phyloP scores from a whole-genome alignment of 2,113 vertebrate species.

The Coregonus clupeaformis region DNA sequence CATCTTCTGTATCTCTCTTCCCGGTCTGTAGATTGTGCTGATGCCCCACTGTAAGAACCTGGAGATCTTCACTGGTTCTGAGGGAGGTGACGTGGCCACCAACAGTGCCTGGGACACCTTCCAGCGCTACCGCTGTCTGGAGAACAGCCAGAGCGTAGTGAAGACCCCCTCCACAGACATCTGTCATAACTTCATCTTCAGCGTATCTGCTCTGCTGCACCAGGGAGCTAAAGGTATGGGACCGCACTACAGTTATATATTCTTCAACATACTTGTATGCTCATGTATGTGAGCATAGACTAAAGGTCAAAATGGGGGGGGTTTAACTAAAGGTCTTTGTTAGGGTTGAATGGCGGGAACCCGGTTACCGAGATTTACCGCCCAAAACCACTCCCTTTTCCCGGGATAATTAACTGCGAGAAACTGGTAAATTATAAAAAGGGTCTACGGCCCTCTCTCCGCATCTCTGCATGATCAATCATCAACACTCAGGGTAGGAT shows the following conservation, averaged over 20 bases:
- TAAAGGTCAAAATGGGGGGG: no score
- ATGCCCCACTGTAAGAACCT: conserved; percentile 94
- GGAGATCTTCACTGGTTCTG: conserved; percentile 88
- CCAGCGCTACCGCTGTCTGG: conserved; percentile 91
- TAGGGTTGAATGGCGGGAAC: no score
- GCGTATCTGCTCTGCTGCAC: conserved; percentile 90
- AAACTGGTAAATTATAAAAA: no score
- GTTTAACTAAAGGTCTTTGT: background rate
- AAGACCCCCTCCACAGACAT: conserved; percentile 92
- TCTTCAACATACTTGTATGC: conserved; percentile 91
- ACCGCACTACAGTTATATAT: background rate
- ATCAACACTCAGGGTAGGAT: no score
- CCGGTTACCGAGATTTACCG: no score
- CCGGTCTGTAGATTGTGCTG: conserved; percentile 83
- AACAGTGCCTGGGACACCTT: conserved; percentile 90
- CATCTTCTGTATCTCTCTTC: conserved; percentile 5
- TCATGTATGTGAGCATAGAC: conserved; percentile 34
- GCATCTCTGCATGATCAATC: no score
- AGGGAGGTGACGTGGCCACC: conserved; percentile 74
- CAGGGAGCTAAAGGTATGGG: conserved; percentile 82
- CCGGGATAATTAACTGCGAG: no score
- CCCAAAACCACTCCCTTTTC: no score
- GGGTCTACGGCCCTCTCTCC: no score
- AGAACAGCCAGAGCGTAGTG: conserved; percentile 90
- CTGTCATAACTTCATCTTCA: conserved; percentile 92